Conservation (phyloP, 2,113 vertebrate species). For the Otocyon megalotis region DNA sequence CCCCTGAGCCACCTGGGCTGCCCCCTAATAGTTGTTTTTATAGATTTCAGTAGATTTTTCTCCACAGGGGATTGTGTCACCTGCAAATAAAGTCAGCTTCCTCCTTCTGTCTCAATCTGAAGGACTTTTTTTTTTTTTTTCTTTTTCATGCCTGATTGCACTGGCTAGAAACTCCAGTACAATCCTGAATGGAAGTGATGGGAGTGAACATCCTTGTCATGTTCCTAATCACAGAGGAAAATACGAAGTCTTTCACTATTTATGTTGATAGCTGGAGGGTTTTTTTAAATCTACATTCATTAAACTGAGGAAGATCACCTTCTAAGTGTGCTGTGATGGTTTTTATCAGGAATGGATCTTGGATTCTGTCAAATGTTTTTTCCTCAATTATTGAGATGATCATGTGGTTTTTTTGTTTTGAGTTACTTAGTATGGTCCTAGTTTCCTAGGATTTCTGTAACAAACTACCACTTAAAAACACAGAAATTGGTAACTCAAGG, state of each 20-base stretch:
- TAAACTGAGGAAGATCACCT: not conserved
- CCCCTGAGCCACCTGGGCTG: no score
- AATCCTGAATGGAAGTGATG: not conserved
- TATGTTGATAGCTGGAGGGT: not conserved
- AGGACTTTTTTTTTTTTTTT: not conserved
- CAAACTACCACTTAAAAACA: slow-evolving; percentile 7
- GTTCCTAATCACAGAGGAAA: not conserved
- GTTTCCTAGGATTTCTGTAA: not conserved
- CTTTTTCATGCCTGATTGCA: not conserved
- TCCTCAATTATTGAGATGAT: not conserved
- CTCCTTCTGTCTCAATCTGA: not conserved
- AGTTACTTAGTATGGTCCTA: not conserved
- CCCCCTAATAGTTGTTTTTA: not conserved
- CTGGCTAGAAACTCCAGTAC: not conserved
- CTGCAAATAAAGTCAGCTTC: not conserved
- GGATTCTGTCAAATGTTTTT: not conserved
- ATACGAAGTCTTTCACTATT: not conserved
- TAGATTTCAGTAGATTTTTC: not conserved
- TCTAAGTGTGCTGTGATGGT: not conserved
- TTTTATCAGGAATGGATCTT: not conserved
- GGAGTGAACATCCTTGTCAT: not conserved
- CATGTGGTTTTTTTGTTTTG: not conserved
- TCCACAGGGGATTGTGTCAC: not conserved
- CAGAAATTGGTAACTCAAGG: not conserved
- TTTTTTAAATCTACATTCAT: not conserved